Base-by-base conservation (phyloP, 1,140 invertebrate species). In the Physella acuta region DNA sequence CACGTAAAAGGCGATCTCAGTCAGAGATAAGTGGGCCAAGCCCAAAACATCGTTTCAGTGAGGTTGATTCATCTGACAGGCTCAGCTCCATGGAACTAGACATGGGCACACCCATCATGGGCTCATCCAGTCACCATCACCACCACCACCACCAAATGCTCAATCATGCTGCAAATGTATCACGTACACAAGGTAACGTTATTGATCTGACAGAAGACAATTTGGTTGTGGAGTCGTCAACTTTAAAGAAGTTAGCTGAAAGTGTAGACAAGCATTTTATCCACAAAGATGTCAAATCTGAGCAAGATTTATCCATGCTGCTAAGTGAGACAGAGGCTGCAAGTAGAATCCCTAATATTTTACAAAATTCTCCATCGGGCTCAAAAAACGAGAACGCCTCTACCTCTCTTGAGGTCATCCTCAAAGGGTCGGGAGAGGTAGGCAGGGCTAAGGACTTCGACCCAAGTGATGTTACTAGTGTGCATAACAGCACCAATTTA, bases 341-440 rank as follows among this genome's bases (percentile, higher is more conserved):
- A n/a, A 74, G 55, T 37, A 56, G n/a, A 36, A 71, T 61, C 62
- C 70, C 64, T 26, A 68, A 44, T 68, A 58, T 63, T 17, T 63
- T 68, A 59, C 62, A 68, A 70, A 75, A 69, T 72, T 70, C 71
- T 65, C 56, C 71, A 64, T 51, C 68, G 53, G 71, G 69, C 70
- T 67, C 78, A 81, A 82, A 81, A 81, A 82, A 82, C 78, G 79
- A 80, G 77, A 76, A 77, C 75, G 74, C 72, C 76, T 80, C 79
- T 79, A 78, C 78, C 76, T 80, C 79, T 76, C 78, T 76, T 77
- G 79, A 82, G 77, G 79, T 73, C 56, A 71, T 78, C 74, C 77
- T 79, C 75, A 75, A 70, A 67, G 78, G 78, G 76, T 80, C 78
- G 74, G 76, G 78, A 72, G 79, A 81, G 75, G 78, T 72, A 68